These are phyloP conservation scores for Leptinotarsa defecta DNA, from an alignment of 1,140 invertebrate genomes.

Conservation along the genomic window DNA sequence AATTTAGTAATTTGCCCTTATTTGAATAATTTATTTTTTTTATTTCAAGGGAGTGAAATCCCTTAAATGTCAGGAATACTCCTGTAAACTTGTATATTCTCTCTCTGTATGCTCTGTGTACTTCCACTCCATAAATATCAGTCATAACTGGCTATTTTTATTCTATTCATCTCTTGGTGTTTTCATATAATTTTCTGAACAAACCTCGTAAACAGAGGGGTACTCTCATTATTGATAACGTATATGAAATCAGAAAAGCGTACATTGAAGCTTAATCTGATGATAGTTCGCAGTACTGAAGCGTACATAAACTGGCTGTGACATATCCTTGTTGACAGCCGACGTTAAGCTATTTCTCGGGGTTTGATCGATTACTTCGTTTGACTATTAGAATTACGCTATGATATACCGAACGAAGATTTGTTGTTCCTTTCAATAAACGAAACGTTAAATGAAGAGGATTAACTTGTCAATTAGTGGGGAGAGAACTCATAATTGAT, in stretches of 20 bases:
- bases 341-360: slow-evolving; percentile 9
- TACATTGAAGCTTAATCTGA: slow-evolving; percentile 11
- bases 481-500: slow-evolving; percentile 1
- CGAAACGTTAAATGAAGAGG: neutral
- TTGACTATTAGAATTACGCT: slow-evolving; percentile 11
- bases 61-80: no score
- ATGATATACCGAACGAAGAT: slow-evolving; percentile 1
- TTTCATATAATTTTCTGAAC: neutral
- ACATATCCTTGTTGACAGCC: slow-evolving; percentile 20
- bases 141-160: no score
- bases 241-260: slow-evolving; percentile 9
- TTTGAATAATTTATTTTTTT: no score
- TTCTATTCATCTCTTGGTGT: neutral
- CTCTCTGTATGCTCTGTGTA: no score
- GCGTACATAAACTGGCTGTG: slow-evolving; percentile 17
- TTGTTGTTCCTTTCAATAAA: no score
- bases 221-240: neutral
- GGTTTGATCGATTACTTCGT: slow-evolving; percentile 9
- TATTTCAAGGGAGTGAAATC: no score
- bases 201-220: neutral
- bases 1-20: no score
- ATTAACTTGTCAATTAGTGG: slow-evolving; percentile 18
- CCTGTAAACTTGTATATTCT: no score
- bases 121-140: no score
- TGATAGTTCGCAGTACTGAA: slow-evolving; percentile 15